Conservation (phyloP, 1,140 invertebrate genomes). For the Tetragnatha versicolor region DNA sequence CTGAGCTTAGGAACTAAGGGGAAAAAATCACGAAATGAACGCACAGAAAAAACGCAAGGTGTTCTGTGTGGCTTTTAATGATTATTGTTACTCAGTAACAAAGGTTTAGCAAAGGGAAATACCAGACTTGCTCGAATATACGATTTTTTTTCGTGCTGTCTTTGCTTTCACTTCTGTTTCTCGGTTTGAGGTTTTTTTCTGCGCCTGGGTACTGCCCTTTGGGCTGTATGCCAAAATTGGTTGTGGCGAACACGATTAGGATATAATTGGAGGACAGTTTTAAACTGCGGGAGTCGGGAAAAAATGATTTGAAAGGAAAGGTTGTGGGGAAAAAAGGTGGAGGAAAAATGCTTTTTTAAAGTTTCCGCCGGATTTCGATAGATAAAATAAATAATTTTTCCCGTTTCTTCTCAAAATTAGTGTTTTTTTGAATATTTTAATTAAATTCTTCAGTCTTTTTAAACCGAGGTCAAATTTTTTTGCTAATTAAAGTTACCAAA, state of each 20-base stretch:
- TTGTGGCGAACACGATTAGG: conserved; percentile 44
- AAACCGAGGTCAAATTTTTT: not conserved
- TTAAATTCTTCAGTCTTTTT: conserved; percentile 29
- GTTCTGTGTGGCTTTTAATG: conserved; percentile 50
- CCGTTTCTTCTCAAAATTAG: not conserved
- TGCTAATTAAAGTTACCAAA: too few relatives aligned
- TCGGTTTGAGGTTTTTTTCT: not conserved
- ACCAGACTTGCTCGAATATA: not conserved
- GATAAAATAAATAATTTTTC: conserved; percentile 28
- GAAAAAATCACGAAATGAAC: conserved; percentile 25
- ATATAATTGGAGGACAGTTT: conserved; percentile 51
- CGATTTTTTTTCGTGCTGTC: too few relatives aligned
- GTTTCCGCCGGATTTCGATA: not conserved
- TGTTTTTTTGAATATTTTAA: conserved; percentile 7
- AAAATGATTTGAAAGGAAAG: conserved; percentile 1
- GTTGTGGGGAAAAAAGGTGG: not conserved
- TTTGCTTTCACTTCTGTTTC: not conserved
- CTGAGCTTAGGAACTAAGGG: conserved; percentile 26
- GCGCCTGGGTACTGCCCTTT: not conserved
- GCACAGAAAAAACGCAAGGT: conserved; percentile 9
- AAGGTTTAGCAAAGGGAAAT: conserved; percentile 29
- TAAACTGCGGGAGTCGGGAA: conserved; percentile 4
- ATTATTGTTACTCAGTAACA: conserved; percentile 54
- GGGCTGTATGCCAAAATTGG: conserved; percentile 11
- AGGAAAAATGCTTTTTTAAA: conserved; percentile 9